These are phyloP conservation scores for Altica lythri DNA, from an alignment of 2,888 invertebrate genomes.

Conservation along the genomic window DNA sequence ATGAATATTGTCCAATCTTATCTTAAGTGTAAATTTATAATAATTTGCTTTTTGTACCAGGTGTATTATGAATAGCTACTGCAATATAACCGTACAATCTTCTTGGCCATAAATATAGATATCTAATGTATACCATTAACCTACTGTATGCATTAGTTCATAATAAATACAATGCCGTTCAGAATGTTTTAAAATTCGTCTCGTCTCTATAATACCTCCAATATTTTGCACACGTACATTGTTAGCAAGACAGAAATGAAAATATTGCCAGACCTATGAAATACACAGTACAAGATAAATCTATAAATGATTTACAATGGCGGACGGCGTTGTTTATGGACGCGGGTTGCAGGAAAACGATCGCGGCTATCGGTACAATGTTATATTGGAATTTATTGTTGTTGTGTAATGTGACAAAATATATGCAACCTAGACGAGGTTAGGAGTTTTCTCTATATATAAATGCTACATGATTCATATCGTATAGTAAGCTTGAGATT, in stretches of 20 bases:
- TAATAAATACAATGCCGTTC: no score
- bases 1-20: no score
- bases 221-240: conserved; percentile 36
- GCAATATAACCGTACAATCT: background rate
- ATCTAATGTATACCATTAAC: conserved; percentile 3
- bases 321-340: conserved; percentile 35
- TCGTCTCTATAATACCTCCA: conserved; percentile 13
- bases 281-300: conserved; percentile 38
- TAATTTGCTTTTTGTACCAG: no score
- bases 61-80: background rate
- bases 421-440: conserved; percentile 25
- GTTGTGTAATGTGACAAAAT: conserved; percentile 31
- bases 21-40: no score
- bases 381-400: conserved; percentile 30
- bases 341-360: conserved; percentile 27
- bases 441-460: conserved; percentile 21
- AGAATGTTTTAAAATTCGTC: conserved; percentile 6
- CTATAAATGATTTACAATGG: conserved; percentile 39
- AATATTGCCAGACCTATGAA: conserved; percentile 35
- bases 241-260: conserved; percentile 37
- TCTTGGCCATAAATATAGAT: background rate
- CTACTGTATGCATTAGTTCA: conserved; percentile 8
- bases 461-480: conserved; percentile 11
- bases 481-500: background rate
- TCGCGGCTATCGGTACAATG: conserved; percentile 28